Base-by-base conservation (phyloP, 2,113 vertebrate species). In the Motacilla tschutschensis region DNA sequence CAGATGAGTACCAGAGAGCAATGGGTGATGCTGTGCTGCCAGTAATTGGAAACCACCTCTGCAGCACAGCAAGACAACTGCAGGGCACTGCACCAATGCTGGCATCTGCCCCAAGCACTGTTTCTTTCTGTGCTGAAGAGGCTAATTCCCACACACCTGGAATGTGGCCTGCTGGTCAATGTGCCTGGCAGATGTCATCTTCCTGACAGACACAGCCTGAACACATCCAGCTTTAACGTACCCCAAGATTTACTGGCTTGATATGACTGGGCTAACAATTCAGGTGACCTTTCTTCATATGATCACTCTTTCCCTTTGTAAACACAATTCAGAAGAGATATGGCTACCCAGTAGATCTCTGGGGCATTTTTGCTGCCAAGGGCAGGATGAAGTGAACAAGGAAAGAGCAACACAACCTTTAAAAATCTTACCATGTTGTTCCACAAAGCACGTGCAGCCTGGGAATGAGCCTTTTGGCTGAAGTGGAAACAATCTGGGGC, bases 401-500 rank as follows among this genome's bases (percentile, higher is more conserved):
- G 14, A 46, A 19, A 3, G 7, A 66, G 9, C 6, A 54, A 63
- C 5, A 41, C 5, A 28, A 22, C n/a, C 8, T n/a, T 7, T 13
- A 50, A n/a, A 78, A 55, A 16, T 62, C 96, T 96, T 94, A 97
- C 97, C 97, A 98, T 96, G 66, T 93, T 98, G 57, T 94, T 97
- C 97, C 97, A 98, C 73, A 98, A 91, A 60, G 29, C 95, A 4
- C 87, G 87, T 40, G 97, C 97, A 51, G 33, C 55, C 2, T 89
- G 95, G 8, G 94, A 94, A 7, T 98, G 97, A 64, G 75, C 0
- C 89, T 97, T 97, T 50, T 85, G 75, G 29, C 92, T 87, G 80
- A 97, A 97, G 88, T 98, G 97, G 79, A 98, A 98, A 79, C 97
- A 98, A 85, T 98, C 97, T 28, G 97, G 97, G 41, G 97, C 96